These are phyloP conservation scores for Apodemus sylvaticus DNA, from an alignment of 2,113 vertebrate species.

Conservation along the genomic window DNA sequence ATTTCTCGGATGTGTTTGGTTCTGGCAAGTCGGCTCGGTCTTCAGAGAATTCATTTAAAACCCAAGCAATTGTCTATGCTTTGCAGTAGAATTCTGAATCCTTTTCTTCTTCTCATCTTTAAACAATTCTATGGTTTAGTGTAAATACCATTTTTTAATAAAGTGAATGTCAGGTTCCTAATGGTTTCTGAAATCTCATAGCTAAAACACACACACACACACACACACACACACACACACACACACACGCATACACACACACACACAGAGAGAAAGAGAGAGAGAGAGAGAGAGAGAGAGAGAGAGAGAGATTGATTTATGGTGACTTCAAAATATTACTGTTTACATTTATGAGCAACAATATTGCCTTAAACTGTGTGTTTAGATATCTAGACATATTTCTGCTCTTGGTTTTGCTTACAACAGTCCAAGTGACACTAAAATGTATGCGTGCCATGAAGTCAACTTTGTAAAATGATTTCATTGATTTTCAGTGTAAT, in stretches of 20 bases:
- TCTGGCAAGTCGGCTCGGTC: conserved; percentile 39
- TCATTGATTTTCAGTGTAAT: background rate
- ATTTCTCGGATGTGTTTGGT: background rate
- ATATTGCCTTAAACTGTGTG: background rate
- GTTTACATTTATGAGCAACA: background rate
- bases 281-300: too few species aligned
- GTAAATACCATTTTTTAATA: background rate
- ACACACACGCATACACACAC: background rate
- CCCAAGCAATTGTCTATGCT: conserved; percentile 12
- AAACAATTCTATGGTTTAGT: background rate
- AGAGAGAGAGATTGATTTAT: too few species aligned
- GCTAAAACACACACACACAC: background rate
- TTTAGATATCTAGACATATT: background rate
- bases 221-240: background rate
- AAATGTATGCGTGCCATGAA: background rate
- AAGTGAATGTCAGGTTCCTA: background rate
- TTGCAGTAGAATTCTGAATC: conserved; percentile 30
- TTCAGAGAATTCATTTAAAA: conserved; percentile 44
- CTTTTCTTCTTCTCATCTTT: background rate
- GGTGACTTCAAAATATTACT: background rate
- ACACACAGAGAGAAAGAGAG: too few species aligned
- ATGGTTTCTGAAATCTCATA: background rate
- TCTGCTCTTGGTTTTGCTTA: conserved; percentile 10
- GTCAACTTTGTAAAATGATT: background rate
- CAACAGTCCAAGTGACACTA: background rate